Conservation (phyloP, 2,888 invertebrate genomes). For the Meteorus cinctellus region DNA sequence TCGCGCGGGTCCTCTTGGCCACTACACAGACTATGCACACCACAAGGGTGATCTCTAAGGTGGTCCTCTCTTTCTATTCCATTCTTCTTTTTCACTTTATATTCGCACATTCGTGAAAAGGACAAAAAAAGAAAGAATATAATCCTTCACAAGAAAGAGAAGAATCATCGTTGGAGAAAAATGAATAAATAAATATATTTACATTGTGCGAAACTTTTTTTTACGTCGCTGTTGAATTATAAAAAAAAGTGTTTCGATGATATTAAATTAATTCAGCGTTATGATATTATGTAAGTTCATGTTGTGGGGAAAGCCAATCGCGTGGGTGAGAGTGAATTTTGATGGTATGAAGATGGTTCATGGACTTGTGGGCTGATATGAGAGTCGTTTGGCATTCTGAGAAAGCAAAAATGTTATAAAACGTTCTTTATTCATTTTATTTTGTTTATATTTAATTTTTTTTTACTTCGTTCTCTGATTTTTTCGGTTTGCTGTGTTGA, state of each 20-base stretch:
- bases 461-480: neutral
- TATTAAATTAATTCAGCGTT: conserved; percentile 5
- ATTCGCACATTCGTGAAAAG: conserved; percentile 3
- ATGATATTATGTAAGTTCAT: conserved; percentile 9
- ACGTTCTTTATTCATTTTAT: neutral
- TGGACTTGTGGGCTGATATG: neutral
- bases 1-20: conserved; percentile 41
- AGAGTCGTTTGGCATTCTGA: conserved; percentile 27
- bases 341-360: conserved; percentile 4
- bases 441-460: conserved; percentile 4
- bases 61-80: conserved; percentile 47
- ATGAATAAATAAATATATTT: conserved; percentile 8
- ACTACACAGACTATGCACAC: conserved; percentile 20
- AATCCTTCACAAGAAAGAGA: neutral
- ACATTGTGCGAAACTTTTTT: neutral
- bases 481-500: conserved; percentile 1
- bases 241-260: neutral
- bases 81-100: conserved; percentile 37
- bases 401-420: conserved; percentile 38
- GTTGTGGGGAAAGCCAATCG: conserved; percentile 12
- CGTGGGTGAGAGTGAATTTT: conserved; percentile 27
- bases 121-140: neutral
- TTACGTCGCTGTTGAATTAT: neutral
- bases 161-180: neutral
- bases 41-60: conserved; percentile 46